phyloP scores from a whole-genome alignment of 2,797 vertebrate species.

The Falco columbarius region DNA sequence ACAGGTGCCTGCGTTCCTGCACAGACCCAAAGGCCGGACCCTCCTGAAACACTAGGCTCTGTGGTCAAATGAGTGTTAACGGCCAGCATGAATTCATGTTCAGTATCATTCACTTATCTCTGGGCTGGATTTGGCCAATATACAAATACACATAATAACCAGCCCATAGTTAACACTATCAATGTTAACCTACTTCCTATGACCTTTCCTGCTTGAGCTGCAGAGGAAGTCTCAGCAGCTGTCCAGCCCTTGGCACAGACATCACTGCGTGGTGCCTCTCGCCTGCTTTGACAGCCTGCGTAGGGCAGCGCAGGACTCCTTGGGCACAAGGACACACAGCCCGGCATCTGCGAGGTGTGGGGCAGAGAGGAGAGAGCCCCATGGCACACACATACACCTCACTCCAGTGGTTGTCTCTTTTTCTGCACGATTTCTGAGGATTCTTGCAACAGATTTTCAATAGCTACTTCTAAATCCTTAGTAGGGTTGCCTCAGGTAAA shows the following conservation, averaged over 20 bases:
- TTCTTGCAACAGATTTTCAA: neutral
- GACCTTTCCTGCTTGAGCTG: neutral
- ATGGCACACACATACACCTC: accelerated
- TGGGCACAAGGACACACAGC: neutral
- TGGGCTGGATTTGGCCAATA: neutral
- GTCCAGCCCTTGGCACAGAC: neutral
- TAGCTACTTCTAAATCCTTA: neutral
- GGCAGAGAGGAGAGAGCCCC: neutral
- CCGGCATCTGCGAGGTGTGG: accelerated
- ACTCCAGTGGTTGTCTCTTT: neutral
- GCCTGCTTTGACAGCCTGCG: neutral
- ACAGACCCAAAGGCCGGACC: neutral
- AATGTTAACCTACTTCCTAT: neutral
- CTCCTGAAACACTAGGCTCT: neutral
- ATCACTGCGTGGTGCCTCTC: accelerated
- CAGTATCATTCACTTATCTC: neutral
- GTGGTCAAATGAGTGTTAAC: neutral
- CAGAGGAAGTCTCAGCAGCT: neutral
- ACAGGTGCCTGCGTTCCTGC: neutral
- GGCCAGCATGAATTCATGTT: neutral
- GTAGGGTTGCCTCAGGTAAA: neutral
- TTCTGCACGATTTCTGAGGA: neutral
- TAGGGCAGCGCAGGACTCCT: neutral
- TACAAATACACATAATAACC: neutral
- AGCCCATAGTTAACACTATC: neutral